Evolutionary conservation across 2,113 vertebrate genomes (phyloP).

Genomic region (Pantherophis guttatus): DNA sequence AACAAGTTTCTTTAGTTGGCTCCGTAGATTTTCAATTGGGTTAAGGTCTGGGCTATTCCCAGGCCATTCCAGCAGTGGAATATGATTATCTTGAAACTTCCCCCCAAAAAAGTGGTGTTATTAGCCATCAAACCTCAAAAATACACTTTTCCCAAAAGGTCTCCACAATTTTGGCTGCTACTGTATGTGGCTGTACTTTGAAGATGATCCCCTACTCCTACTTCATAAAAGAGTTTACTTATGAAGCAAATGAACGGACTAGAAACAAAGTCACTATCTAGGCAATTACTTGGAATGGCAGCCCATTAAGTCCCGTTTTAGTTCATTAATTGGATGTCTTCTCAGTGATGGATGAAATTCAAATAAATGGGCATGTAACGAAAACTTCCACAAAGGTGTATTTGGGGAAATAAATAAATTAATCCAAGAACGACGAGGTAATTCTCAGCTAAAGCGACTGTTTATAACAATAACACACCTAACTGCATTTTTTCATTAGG

Average conservation of each 20-base stretch:
- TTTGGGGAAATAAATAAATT: neutral
- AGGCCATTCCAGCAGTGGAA: too few relatives aligned
- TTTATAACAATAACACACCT: neutral
- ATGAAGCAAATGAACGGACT: neutral
- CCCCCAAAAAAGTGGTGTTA: too few relatives aligned
- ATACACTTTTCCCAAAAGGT: too few relatives aligned
- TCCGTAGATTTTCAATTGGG: too few relatives aligned
- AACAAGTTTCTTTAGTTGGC: too few relatives aligned
- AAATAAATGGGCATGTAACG: neutral
- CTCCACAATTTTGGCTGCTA: too few relatives aligned
- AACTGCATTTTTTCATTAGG: neutral
- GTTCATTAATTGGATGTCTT: slow-evolving; percentile 1
- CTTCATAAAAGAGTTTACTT: neutral
- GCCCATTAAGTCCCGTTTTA: neutral
- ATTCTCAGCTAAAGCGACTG: neutral
- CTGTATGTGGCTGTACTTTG: neutral
- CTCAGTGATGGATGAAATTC: neutral
- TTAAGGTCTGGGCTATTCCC: too few relatives aligned
- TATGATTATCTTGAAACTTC: too few relatives aligned
- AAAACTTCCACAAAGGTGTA: neutral
- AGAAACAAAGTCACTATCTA: neutral
- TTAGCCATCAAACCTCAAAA: too few relatives aligned
- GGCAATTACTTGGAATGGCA: neutral
- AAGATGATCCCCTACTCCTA: slow-evolving; percentile 4
- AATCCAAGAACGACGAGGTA: neutral